Base-by-base conservation (phyloP, 2,797 vertebrate genomes). In the Pantherophis vulpinus region DNA sequence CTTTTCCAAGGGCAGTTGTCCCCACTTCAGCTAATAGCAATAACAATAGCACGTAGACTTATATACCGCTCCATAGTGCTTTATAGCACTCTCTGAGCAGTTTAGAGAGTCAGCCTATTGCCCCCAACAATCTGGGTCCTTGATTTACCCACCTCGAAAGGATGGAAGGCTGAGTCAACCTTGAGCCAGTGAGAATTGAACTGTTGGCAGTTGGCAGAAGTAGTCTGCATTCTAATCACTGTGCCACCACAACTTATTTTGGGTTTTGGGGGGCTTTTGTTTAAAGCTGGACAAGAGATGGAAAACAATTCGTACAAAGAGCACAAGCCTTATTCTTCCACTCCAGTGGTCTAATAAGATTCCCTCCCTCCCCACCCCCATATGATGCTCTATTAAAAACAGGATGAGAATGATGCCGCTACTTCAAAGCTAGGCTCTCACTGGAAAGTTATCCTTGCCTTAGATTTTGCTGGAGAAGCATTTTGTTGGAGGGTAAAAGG, bases 1-100 rank as follows among this genome's bases (percentile, higher is more conserved):
- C 47, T 95, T 92, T 91, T 93, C 92, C 66, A 10, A 79, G 70
- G 66, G 88, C 58, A 91, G 83, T 47, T 27, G 79, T 13, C 7
- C n/a, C 18, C 37, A 42, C 42, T 23, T 83, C 42, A 83, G 74
- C 74, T 47, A 83, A 83, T 32, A n/a, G 42, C 29, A 58, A 58
- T 58, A 58, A 14, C 13, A 87, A 23, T 20, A 32, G 7, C 55
- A 56, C 70, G 8, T 74, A 74, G 70, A 70, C 66, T 56, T 70
- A 70, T 16, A 70, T 32, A 70, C 14, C 2, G 5, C n/a, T 70
- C 16, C n/a, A 32, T 7, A 70, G n/a, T 32, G 66, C 66, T 70
- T 32, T 32, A 32, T 2, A 70, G 14, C n/a, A 32, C n/a, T 32
- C 16, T 37, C 70, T 74, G 32, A 37, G 16, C 7, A 37, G 16